A percentile compares a stretch with the other conserved stretches of the same genome.
These are phyloP conservation scores for Perca fluviatilis DNA, from an alignment of 2,113 vertebrate species.

Conservation along the genomic window DNA sequence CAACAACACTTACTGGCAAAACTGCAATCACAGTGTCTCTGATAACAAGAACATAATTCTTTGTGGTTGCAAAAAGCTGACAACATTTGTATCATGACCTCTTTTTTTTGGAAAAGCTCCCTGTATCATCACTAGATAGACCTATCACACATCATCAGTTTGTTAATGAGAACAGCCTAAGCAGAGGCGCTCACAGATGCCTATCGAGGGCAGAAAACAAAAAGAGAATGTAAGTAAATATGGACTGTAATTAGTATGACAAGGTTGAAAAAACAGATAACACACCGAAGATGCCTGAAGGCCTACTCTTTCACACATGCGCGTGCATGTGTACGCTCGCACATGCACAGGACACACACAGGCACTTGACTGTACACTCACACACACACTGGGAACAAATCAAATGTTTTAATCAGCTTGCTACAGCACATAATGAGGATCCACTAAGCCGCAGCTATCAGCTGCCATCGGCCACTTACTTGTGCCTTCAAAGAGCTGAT, in stretches of 20 bases:
- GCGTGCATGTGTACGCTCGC: constrained; percentile 22
- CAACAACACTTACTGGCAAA: constrained; percentile 55
- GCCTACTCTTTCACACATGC: constrained; percentile 56
- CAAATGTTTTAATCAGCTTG: constrained; percentile 86
- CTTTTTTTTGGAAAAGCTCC: constrained; percentile 74
- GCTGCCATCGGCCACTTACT: constrained; percentile 84
- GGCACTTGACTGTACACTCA: constrained; percentile 17
- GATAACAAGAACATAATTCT: constrained; percentile 77
- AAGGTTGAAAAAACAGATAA: constrained; percentile 84
- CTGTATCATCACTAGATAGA: constrained; percentile 75
- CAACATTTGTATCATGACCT: constrained; percentile 79
- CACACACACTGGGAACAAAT: constrained; percentile 71
- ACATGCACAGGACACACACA: constrained; percentile 57
- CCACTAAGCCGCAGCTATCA: constrained; percentile 82
- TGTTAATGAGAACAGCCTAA: constrained; percentile 82
- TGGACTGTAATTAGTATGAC: constrained; percentile 85
- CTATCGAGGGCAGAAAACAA: constrained; percentile 82
- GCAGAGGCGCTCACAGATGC: constrained; percentile 78
- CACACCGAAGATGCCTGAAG: constrained; percentile 75
- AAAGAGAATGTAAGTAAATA: constrained; percentile 85
- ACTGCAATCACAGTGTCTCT: constrained; percentile 62
- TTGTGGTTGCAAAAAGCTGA: constrained; percentile 72
- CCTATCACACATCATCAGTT: constrained; percentile 80
- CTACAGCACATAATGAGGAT: constrained; percentile 84
- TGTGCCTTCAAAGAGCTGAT: constrained; percentile 83